Conservation (phyloP, 2,797 vertebrate species). For the Artibeus jamaicensis region DNA sequence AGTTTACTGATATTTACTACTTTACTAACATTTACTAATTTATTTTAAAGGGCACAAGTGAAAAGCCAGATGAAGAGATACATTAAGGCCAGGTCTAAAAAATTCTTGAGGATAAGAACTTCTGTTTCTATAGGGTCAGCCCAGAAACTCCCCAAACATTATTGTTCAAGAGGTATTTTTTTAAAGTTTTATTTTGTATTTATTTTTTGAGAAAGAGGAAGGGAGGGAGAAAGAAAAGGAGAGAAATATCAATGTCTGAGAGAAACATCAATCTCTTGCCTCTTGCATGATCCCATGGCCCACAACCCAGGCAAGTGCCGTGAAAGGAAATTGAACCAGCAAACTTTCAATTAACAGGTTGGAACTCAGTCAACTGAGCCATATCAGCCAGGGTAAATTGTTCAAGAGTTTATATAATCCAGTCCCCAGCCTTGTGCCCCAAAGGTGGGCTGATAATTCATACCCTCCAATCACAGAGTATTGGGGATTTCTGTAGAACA, state of each 20-base stretch:
- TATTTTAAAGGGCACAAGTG: no score
- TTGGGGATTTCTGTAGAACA: not conserved
- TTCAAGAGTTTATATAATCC: not conserved
- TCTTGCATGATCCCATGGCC: not conserved
- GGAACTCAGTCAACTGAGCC: not conserved
- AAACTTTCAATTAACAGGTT: not conserved
- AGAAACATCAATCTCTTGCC: not conserved
- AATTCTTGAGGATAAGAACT: not conserved
- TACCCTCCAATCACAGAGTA: no score
- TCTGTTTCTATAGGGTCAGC: not conserved
- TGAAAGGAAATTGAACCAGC: no score
- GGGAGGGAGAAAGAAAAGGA: not conserved
- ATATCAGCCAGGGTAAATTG: not conserved
- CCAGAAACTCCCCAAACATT: not conserved
- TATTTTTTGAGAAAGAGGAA: no score
- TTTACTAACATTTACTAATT: not conserved
- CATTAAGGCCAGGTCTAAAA: not conserved
- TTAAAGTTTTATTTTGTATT: not conserved
- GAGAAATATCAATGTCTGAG: not conserved
- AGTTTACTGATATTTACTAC: not conserved
- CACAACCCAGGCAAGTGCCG: not conserved
- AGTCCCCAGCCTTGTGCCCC: not conserved
- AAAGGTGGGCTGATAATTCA: not conserved
- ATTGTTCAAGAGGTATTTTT: not conserved
- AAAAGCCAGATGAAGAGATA: no score